Percentiles rank a stretch among this genome's conserved stretches.
These are phyloP conservation scores for Plagodis dolabraria DNA, from an alignment of 2,888 invertebrate genomes.

Conservation along the genomic window DNA sequence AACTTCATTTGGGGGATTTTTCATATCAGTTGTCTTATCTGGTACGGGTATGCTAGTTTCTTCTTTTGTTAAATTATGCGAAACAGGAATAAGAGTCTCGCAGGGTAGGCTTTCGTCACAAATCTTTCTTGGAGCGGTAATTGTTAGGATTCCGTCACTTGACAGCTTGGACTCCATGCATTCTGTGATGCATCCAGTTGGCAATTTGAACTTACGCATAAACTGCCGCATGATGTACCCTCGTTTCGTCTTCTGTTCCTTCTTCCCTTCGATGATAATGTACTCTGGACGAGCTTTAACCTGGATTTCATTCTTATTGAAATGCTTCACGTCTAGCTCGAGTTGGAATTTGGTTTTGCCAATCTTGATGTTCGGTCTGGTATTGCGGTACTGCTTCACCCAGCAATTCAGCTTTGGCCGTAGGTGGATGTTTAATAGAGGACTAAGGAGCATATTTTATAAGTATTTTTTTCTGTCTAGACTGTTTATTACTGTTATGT, in stretches of 20 bases:
- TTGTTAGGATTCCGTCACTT: slow-evolving; percentile 61
- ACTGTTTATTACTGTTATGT: slow-evolving; percentile 2
- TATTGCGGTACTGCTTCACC: slow-evolving; percentile 42
- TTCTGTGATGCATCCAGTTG: slow-evolving; percentile 60
- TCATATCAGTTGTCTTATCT: neutral
- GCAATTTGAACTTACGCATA: slow-evolving; percentile 66
- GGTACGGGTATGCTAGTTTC: neutral
- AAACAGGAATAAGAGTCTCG: slow-evolving; percentile 26
- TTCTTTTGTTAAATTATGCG: neutral
- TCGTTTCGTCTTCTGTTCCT: slow-evolving; percentile 58
- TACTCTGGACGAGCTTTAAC: slow-evolving; percentile 68
- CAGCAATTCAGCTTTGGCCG: neutral
- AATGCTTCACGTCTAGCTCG: slow-evolving; percentile 61
- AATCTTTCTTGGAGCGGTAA: slow-evolving; percentile 57
- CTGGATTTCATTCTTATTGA: slow-evolving; percentile 63
- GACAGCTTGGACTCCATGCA: slow-evolving; percentile 57
- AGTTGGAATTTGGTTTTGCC: slow-evolving; percentile 72
- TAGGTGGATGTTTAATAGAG: slow-evolving; percentile 1
- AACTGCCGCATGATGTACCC: slow-evolving; percentile 63
- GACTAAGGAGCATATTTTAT: slow-evolving; percentile 5
- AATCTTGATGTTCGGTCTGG: slow-evolving; percentile 80
- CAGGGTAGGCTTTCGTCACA: slow-evolving; percentile 19
- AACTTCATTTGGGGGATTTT: neutral
- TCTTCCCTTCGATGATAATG: slow-evolving; percentile 70
- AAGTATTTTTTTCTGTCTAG: neutral